Percentiles rank a stretch among this genome's conserved stretches.
phyloP scores from a whole-genome alignment of 1,140 invertebrate genomes.

The Tetragonula clypearis region DNA sequence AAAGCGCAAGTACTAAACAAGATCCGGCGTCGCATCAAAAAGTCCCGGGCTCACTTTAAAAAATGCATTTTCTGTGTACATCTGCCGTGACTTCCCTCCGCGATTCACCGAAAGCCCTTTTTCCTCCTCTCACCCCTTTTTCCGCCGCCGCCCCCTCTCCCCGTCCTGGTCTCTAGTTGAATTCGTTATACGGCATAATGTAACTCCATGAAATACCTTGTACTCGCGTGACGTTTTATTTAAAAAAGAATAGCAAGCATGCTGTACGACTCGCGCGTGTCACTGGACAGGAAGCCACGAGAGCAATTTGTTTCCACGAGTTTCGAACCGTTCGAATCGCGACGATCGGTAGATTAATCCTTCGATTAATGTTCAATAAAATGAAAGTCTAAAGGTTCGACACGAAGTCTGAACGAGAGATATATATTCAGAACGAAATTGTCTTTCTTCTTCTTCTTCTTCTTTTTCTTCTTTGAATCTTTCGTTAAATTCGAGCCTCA shows the following conservation, averaged over 20 bases:
- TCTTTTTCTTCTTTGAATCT: too few relatives aligned
- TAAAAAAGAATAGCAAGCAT: not conserved
- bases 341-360: too few relatives aligned
- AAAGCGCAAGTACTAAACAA: slow-evolving; percentile 50
- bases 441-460: too few relatives aligned
- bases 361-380: too few relatives aligned
- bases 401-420: too few relatives aligned
- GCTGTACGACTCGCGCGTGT: too few relatives aligned
- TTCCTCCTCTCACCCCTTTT: not conserved
- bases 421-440: too few relatives aligned
- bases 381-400: too few relatives aligned
- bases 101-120: not conserved
- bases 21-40: slow-evolving; percentile 40
- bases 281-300: too few relatives aligned
- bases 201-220: slow-evolving; percentile 15
- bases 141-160: not conserved
- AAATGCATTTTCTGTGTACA: slow-evolving; percentile 47
- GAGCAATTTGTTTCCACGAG: too few relatives aligned
- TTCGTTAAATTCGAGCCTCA: too few relatives aligned
- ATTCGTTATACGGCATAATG: slow-evolving; percentile 30
- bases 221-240: slow-evolving; percentile 11
- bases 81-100: slow-evolving; percentile 16
- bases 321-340: too few relatives aligned
- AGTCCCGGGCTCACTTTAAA: slow-evolving; percentile 41
- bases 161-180: slow-evolving; percentile 10